These are phyloP conservation scores for Drosophila eohydei DNA, from an alignment of 2,888 invertebrate genomes.

Conservation along the genomic window DNA sequence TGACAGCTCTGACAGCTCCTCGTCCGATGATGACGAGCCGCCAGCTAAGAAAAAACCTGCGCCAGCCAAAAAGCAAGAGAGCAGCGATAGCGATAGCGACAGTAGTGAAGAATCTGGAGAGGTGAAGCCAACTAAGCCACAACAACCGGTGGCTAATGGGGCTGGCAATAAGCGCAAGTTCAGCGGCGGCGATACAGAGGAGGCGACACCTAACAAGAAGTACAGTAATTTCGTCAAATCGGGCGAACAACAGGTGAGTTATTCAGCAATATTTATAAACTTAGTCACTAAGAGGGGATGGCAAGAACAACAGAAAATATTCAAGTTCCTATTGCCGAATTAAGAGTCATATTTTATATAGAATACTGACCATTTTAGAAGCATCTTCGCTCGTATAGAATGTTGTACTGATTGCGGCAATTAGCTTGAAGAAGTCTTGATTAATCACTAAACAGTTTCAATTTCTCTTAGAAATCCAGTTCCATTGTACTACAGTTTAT, in stretches of 20 bases:
- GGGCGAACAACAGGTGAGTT: constrained; percentile 82
- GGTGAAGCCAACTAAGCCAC: constrained; percentile 36
- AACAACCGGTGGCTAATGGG: constrained; percentile 33
- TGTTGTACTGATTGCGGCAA: too few species aligned
- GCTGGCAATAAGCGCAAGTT: constrained; percentile 85
- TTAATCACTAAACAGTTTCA: too few species aligned
- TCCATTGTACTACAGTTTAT: too few species aligned
- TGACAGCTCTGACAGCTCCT: constrained; percentile 48
- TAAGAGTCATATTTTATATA: too few species aligned
- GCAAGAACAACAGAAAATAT: too few species aligned
- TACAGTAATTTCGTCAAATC: constrained; percentile 91
- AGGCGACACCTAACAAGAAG: constrained; percentile 84
- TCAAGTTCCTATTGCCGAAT: too few species aligned
- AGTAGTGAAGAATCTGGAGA: constrained; percentile 60
- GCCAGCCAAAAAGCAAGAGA: constrained; percentile 66
- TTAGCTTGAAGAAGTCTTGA: too few species aligned
- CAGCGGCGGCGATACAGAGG: constrained; percentile 78
- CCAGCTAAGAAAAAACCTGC: constrained; percentile 65
- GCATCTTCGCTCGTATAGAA: too few species aligned
- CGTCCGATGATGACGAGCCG: constrained; percentile 60
- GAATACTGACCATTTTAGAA: too few species aligned
- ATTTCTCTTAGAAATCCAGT: too few species aligned
- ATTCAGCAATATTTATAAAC: not conserved
- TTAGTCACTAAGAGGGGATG: not conserved
- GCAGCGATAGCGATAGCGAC: constrained; percentile 49